These are phyloP conservation scores for Conus canariensis DNA, from an alignment of 2,888 invertebrate species.

Conservation along the genomic window DNA sequence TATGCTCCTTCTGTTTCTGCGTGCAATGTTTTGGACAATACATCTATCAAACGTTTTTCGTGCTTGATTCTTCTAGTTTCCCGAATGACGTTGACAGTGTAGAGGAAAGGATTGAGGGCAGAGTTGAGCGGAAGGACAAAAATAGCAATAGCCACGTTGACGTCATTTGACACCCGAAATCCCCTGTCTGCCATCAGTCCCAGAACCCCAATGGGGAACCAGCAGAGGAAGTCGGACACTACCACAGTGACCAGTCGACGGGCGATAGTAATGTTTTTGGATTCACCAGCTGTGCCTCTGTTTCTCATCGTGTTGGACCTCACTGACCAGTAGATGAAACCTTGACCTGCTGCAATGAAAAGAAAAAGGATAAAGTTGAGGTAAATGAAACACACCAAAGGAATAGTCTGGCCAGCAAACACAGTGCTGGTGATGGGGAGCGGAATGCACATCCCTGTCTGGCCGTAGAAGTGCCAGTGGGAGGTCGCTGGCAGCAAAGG, in stretches of 20 bases:
- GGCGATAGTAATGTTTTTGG: background rate
- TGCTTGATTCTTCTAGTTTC: background rate
- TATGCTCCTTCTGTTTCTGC: background rate
- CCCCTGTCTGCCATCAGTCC: background rate
- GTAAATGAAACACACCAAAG: background rate
- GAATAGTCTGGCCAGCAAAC: background rate
- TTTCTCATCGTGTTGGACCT: background rate
- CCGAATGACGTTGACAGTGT: background rate
- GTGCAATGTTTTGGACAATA: background rate
- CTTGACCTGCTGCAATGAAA: background rate
- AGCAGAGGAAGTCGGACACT: background rate
- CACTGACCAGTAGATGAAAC: background rate
- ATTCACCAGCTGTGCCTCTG: background rate
- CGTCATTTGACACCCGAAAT: background rate
- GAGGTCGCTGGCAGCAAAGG: background rate
- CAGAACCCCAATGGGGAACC: background rate
- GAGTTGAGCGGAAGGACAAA: background rate
- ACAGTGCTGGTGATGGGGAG: constrained; percentile 39
- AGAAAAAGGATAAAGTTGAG: background rate
- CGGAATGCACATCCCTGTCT: constrained; percentile 46
- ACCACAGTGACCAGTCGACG: background rate
- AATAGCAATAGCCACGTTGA: background rate
- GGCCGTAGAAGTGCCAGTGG: constrained; percentile 22
- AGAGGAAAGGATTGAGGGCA: background rate
- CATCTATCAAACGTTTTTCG: background rate